Evolutionary conservation across 64 coral and sea anemone species (phyloP).

Genomic region (Trachythela sp.): DNA sequence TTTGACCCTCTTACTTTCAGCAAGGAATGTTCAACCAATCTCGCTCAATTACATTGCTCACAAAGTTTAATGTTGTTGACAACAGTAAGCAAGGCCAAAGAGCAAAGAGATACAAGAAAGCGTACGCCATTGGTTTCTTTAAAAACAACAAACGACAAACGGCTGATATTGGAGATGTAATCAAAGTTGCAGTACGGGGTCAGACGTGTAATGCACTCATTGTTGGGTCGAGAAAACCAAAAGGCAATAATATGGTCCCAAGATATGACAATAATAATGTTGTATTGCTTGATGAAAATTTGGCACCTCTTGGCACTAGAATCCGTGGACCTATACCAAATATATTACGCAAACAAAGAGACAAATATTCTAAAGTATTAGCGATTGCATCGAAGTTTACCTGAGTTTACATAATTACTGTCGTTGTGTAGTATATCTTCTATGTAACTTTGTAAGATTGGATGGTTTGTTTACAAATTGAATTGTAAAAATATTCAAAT

Average conservation of each 20-base stretch:
- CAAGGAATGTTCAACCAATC: conserved; percentile 14
- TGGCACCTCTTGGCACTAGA: conserved; percentile 86
- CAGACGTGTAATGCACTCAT: conserved; percentile 94
- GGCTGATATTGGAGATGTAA: conserved; percentile 90
- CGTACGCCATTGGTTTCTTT: conserved; percentile 94
- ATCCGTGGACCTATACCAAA: conserved; percentile 89
- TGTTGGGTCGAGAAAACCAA: conserved; percentile 82
- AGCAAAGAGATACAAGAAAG: conserved; percentile 76
- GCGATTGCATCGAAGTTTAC: conserved; percentile 96
- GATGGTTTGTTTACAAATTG: no score
- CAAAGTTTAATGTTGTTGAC: conserved; percentile 94
- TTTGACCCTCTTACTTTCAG: neutral
- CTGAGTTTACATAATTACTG: conserved; percentile 12
- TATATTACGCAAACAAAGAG: conserved; percentile 77
- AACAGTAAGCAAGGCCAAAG: conserved; percentile 83
- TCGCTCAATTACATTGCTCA: conserved; percentile 69
- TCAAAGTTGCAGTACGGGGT: conserved; percentile 80
- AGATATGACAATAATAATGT: conserved; percentile 99
- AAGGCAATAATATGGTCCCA: conserved; percentile 73
- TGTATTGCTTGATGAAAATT: conserved; percentile 90
- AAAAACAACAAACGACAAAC: conserved; percentile 72
- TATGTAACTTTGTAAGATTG: neutral
- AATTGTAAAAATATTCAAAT: no score
- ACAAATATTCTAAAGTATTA: conserved; percentile 95
- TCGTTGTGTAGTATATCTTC: neutral